phyloP scores from a whole-genome alignment of 2,888 invertebrate genomes.

The Aphodius granarius region DNA sequence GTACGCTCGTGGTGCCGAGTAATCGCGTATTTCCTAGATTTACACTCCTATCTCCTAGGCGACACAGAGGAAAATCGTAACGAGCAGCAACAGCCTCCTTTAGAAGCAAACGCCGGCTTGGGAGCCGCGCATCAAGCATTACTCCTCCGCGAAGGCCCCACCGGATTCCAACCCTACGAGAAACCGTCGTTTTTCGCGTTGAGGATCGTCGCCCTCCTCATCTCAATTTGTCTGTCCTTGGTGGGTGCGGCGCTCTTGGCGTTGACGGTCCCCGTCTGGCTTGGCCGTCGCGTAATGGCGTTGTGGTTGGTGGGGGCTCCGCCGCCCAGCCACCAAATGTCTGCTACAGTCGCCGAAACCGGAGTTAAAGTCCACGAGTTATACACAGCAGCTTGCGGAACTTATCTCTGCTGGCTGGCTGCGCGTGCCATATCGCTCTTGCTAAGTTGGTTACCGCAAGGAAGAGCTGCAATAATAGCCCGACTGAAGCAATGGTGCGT shows the following conservation, averaged over 20 bases:
- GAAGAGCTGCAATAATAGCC: slow-evolving; percentile 74
- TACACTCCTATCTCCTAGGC: slow-evolving; percentile 88
- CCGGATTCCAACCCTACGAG: slow-evolving; percentile 82
- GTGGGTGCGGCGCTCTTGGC: slow-evolving; percentile 83
- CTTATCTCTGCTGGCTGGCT: slow-evolving; percentile 94
- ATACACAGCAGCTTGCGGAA: slow-evolving; percentile 92
- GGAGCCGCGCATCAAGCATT: slow-evolving; percentile 90
- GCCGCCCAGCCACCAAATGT: slow-evolving; percentile 48
- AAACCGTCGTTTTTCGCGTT: slow-evolving; percentile 80
- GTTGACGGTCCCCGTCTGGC: slow-evolving; percentile 86
- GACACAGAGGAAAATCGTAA: slow-evolving; percentile 56
- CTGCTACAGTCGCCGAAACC: slow-evolving; percentile 33
- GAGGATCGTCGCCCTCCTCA: slow-evolving; percentile 67
- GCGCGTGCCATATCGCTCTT: slow-evolving; percentile 81
- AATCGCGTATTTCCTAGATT: slow-evolving; percentile 81
- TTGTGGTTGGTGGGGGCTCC: slow-evolving; percentile 73
- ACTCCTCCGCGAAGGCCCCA: slow-evolving; percentile 74
- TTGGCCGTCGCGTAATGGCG: slow-evolving; percentile 87
- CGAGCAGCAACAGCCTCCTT: slow-evolving; percentile 33
- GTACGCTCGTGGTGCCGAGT: slow-evolving; percentile 85
- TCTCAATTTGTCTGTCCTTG: slow-evolving; percentile 81
- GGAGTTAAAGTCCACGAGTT: slow-evolving; percentile 78
- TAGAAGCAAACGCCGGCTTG: slow-evolving; percentile 53
- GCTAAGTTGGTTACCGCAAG: slow-evolving; percentile 87
- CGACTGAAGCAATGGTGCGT: slow-evolving; percentile 74